Base-by-base conservation (phyloP, 2,113 vertebrate species). In the Oncorhynchus kisutch region DNA sequence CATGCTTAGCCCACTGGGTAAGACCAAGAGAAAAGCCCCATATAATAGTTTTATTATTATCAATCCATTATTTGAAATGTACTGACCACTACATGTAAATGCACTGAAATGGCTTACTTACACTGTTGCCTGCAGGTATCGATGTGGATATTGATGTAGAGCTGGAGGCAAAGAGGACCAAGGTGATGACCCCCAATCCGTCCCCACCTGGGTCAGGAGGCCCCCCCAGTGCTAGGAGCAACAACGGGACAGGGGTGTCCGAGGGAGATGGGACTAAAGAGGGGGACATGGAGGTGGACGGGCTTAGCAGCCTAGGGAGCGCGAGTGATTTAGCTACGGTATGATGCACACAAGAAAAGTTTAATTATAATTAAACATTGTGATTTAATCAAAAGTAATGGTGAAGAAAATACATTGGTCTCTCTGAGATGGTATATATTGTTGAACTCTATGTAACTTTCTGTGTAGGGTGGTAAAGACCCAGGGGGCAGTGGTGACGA, bases 81-180 rank as follows among this genome's bases (percentile, higher is more conserved):
- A 22, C 16, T 22, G 6, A 22, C 59, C 22, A 22, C 39, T 11
- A 45, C 9, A 45, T 11, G 3, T 45, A 45, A 45, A 45, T 45
- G 2, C 9, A 45, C 39, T 45, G 39, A 12, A 45, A 45, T 45
- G 11, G 39, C 39, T 12, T 16, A 5, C 3, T 34, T 57, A 31
- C 31, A 24, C 18, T 51, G 5, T 49, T 78, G 18, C 45, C 16
- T 83, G 5, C 81, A 99, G 98, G 98, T 64, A 99, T 99, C 0
- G 96, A 99, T 2, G 98, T 99, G 67, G 97, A 99, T 81, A 98
- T 99, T 0, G 98, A 99, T 0, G 97, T 99, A 83, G 98, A 99
- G 66, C 96, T 99, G 0, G 92, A 95, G 12, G 98, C 96, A 1
- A 93, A 95, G 22, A 93, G 94, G 86, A 94, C 94, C 73, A 96